Percentiles rank a stretch among this genome's conserved stretches.
These are phyloP conservation scores for Wasmannia auropunctata DNA, from an alignment of 1,140 invertebrate genomes.

Conservation along the genomic window DNA sequence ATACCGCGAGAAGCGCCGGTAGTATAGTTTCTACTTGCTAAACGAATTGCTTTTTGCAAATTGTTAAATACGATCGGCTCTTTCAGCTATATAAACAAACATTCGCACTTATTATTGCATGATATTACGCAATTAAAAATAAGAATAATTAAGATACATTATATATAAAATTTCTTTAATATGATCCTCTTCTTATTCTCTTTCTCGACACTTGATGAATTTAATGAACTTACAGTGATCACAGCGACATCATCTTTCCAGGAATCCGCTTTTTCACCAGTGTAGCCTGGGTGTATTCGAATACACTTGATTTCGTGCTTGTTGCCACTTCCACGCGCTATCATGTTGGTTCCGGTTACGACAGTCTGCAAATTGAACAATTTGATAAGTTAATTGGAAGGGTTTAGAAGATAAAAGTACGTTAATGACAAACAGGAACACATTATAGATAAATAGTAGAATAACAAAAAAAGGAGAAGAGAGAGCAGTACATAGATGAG, in stretches of 20 bases:
- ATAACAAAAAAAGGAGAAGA: background rate
- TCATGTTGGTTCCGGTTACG: background rate
- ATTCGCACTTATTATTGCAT: no score
- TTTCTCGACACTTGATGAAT: background rate
- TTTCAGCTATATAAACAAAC: background rate
- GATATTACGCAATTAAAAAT: no score
- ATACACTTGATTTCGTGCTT: background rate
- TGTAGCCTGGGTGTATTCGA: background rate
- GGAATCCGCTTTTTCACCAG: background rate
- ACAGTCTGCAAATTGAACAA: background rate
- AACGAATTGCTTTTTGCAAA: background rate
- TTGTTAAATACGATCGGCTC: background rate
- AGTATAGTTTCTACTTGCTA: background rate
- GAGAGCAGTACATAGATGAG: no score
- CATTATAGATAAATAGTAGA: background rate
- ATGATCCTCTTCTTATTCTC: background rate
- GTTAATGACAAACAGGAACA: no score
- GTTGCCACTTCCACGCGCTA: background rate
- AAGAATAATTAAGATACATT: no score
- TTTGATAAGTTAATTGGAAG: background rate
- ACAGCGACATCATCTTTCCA: constrained; percentile 18
- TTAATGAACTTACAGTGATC: background rate
- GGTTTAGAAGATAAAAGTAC: background rate
- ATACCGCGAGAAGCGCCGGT: background rate
- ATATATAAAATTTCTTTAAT: background rate